Base-by-base conservation (phyloP, 2,888 invertebrate genomes). In the Drosophila helvetica region DNA sequence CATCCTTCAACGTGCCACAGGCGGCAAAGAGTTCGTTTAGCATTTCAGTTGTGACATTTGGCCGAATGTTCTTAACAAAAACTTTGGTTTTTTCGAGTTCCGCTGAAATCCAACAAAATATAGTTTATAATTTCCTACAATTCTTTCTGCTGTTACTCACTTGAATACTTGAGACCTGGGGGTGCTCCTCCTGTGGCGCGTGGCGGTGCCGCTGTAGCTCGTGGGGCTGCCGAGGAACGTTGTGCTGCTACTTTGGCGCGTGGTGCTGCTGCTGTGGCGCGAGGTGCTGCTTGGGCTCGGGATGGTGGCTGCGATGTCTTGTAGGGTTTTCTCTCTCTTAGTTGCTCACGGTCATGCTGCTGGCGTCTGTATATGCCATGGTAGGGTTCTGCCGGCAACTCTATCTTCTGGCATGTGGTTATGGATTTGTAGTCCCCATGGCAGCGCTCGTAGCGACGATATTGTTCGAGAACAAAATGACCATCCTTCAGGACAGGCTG, bases 11-110 rank as follows among this genome's bases (percentile, higher is more conserved):
- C n/a, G 93, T 92, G 2, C 97, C 98, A 90, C 94, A 95, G 71
- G 94, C 92, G 62, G 93, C 93, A 90, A 98, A 99, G 52, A 97
- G 92, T 43, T 94, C 93, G 17, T 94, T 93, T 0, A 99, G 91
- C 30, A 96, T 95, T 30, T 96, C 96, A 89, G 96, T 94, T 0
- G 95, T 95, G 19, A 88, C 80, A 7, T 94, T 93, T 70, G 94
- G 93, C 0, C 98, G 96, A 22, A 99, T 91, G 90, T 96, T 96
- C 91, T 95, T 96, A 0, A 99, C 94, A 89, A 99, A 99, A 45
- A 99, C 92, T 90, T 99, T 99, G 86, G 96, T 97, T 79, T 95
- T 95, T 92, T 99, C 99, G 15, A 95, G 89, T 1, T 93, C 93
- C 5, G 94, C 94, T 90, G 68, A 3, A 64, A 61, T 38, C 8